Conservation (phyloP, 2,797 vertebrate species). For the Selene dorsalis region DNA sequence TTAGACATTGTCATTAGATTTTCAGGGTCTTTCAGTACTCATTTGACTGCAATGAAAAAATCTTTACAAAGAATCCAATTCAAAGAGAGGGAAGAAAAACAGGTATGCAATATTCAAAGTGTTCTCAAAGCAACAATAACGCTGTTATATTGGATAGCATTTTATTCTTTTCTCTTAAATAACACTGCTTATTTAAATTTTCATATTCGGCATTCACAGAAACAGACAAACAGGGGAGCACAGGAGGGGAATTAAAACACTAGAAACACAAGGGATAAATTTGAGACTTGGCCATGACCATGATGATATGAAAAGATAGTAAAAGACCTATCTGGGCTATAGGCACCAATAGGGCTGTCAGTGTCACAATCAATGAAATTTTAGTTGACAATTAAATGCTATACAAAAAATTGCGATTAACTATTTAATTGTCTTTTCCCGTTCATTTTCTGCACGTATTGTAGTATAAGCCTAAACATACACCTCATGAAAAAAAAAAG, state of each 20-base stretch:
- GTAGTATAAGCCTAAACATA: too few species aligned
- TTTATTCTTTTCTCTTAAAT: conserved; percentile 11
- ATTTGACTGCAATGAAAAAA: conserved; percentile 1
- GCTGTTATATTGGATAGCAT: not conserved
- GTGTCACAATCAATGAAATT: too few species aligned
- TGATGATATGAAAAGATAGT: conserved; percentile 3
- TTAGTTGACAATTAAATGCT: too few species aligned
- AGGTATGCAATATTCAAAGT: conserved; percentile 6
- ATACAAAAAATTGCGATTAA: too few species aligned
- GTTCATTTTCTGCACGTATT: too few species aligned
- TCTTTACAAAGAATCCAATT: conserved; percentile 3
- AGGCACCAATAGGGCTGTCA: not conserved
- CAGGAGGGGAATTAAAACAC: not conserved
- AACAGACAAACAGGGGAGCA: not conserved
- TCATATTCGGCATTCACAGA: not conserved
- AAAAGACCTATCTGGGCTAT: not conserved
- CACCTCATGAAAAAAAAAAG: too few species aligned
- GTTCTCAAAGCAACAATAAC: too few species aligned
- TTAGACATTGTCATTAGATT: not conserved
- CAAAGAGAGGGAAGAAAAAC: conserved; percentile 17
- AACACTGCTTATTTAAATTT: not conserved
- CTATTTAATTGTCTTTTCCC: too few species aligned
- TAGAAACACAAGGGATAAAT: not conserved
- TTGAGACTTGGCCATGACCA: not conserved
- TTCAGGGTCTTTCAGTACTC: not conserved